Evolutionary conservation across 2,113 vertebrate genomes (phyloP), one percentile per base, ranked within the genome.

Genomic region (Eulemur macaco): DNA sequence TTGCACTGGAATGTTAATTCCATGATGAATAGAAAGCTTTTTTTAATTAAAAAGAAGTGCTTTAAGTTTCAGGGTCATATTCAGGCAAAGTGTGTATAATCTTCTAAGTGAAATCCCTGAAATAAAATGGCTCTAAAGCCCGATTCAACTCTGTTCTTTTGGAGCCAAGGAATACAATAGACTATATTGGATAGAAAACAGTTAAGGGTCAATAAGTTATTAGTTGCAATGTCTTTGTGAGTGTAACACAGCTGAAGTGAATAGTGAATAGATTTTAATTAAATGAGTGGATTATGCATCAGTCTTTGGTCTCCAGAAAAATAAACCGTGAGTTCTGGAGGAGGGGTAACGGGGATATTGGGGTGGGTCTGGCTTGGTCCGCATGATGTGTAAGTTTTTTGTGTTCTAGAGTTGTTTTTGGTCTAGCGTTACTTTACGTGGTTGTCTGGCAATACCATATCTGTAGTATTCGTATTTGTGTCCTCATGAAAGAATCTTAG

Each of bases 1-100:
- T 58, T 21, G 27, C 29, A 39, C 17, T 76, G 94, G 82, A 77
- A 92, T 96, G 80, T 85, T 94, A 95, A 95, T 95, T 95, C 58
- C 66, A 81, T 66, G 89, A 92, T 85, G 47, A 92, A 81, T 90
- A 96, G 50, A 81, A 95, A 83, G 9, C 21, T 14, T 64, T 82
- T 91, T 86, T 92, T 82, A 69, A 64, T 60, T 82, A 68, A 89
- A 92, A 89, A 92, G n/a, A 58, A 34, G 1, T 52, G 14, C 31
- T 81, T 81, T 68, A 88, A 76, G 47, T 85, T 91, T 80, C 18
- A 20, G 21, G 85, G 64, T 96, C 42, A 31, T 86, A 96, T 86
- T 86, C 81, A 86, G 73, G 52, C 37, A 54, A 25, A 42, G 21
- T 29, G 29, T 93, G 0, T 50, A 31, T 42, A 60, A 25, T 42